These are phyloP conservation scores for Acanthaster planci DNA, from an alignment of 35 echinoderm and acorn worm species.

Conservation along the genomic window DNA sequence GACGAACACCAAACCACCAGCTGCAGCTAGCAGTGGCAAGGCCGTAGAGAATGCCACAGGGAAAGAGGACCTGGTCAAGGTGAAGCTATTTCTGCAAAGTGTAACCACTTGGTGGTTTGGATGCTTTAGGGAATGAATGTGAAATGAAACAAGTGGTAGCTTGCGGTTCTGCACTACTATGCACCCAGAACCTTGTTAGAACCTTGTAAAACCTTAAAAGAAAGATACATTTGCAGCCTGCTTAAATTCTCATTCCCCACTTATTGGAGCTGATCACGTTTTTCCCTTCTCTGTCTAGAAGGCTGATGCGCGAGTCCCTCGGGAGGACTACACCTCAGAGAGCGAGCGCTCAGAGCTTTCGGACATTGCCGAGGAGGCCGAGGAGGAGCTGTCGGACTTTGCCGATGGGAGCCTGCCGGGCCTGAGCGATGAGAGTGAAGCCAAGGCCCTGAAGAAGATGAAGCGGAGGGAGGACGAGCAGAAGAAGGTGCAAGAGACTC, in stretches of 20 bases:
- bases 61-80: constrained; percentile 37
- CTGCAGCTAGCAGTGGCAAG: constrained; percentile 50
- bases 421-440: constrained; percentile 61
- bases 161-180: too few relatives aligned
- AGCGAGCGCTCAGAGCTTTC: constrained; percentile 95
- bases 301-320: constrained; percentile 1
- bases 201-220: too few relatives aligned
- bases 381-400: constrained; percentile 96
- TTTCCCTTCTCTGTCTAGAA: constrained; percentile 2
- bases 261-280: too few relatives aligned
- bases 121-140: too few relatives aligned
- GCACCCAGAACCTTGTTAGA: too few relatives aligned
- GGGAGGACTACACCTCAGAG: constrained; percentile 76
- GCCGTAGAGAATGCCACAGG: constrained; percentile 48
- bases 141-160: too few relatives aligned
- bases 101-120: too few relatives aligned
- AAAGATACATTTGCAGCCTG: too few relatives aligned
- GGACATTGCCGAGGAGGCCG: constrained; percentile 87
- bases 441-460: constrained; percentile 31
- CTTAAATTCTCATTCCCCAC: too few relatives aligned
- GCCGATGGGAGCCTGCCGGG: constrained; percentile 68
- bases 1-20: neutral
- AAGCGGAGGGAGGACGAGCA: constrained; percentile 64
- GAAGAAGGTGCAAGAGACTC: constrained; percentile 68
- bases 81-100: neutral